A percentile compares a stretch with the other conserved stretches of the same genome.
Conservation (phyloP, 2,113 vertebrate genomes). For the Chitala chitala region DNA sequence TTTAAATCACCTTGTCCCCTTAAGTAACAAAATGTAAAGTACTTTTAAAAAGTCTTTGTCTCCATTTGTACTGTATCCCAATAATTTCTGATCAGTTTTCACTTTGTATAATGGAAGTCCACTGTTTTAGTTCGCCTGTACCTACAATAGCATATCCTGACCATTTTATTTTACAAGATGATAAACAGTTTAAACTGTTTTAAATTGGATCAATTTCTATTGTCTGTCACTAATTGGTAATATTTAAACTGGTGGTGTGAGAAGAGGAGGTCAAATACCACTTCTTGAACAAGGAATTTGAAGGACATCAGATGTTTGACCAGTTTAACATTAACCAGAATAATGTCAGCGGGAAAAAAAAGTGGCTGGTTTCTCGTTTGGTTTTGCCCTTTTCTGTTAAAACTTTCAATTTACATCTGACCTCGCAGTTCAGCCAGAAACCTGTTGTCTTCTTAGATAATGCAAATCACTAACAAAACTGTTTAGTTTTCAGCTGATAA, state of each 20-base stretch:
- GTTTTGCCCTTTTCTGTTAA: neutral
- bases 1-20: too few relatives aligned
- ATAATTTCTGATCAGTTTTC: too few relatives aligned
- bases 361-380: neutral
- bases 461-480: neutral
- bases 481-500: neutral
- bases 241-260: neutral
- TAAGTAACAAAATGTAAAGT: too few relatives aligned
- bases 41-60: too few relatives aligned
- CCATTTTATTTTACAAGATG: too few relatives aligned
- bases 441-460: neutral
- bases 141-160: too few relatives aligned
- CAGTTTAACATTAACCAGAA: neutral
- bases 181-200: neutral
- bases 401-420: neutral
- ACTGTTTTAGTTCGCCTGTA: too few relatives aligned
- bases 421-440: neutral
- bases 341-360: too few relatives aligned
- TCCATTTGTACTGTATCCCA: too few relatives aligned
- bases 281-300: too few relatives aligned
- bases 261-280: neutral
- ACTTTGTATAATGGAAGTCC: too few relatives aligned
- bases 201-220: neutral
- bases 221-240: neutral
- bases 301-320: neutral